These are phyloP conservation scores for Zosterops borbonicus DNA, from an alignment of 2,113 vertebrate genomes.

Conservation along the genomic window DNA sequence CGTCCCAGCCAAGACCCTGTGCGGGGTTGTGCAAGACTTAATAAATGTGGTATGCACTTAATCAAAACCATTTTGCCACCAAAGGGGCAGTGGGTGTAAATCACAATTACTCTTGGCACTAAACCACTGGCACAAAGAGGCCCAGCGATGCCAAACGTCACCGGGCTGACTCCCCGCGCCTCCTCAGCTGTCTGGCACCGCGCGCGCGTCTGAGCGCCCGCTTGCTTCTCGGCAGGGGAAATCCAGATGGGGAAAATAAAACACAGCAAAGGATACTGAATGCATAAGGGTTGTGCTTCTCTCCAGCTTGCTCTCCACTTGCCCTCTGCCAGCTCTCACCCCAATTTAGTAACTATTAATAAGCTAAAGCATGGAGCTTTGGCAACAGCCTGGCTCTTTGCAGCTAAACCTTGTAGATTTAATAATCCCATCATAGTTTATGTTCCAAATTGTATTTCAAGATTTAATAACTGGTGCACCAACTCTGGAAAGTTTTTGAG, in stretches of 20 bases:
- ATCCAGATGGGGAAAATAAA: slow-evolving; percentile 60
- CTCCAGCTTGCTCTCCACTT: not conserved
- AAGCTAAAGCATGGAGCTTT: slow-evolving; percentile 31
- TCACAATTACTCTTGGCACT: slow-evolving; percentile 80
- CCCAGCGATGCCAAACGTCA: slow-evolving; percentile 67
- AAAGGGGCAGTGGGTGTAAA: slow-evolving; percentile 75
- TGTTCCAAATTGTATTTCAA: slow-evolving; percentile 58
- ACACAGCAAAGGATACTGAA: not conserved
- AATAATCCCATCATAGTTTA: slow-evolving; percentile 66
- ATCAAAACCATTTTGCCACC: slow-evolving; percentile 85
- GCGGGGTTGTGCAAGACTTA: slow-evolving; percentile 73
- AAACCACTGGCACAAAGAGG: slow-evolving; percentile 73
- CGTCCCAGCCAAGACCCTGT: slow-evolving; percentile 54
- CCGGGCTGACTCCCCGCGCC: slow-evolving; percentile 42
- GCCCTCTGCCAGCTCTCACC: slow-evolving; percentile 56
- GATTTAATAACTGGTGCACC: slow-evolving; percentile 39
- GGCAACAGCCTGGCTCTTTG: slow-evolving; percentile 44
- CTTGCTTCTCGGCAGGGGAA: slow-evolving; percentile 58
- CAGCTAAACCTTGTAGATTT: slow-evolving; percentile 58
- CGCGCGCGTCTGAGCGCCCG: not conserved
- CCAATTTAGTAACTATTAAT: slow-evolving; percentile 67
- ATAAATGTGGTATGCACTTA: slow-evolving; percentile 81
- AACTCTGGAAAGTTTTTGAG: not conserved
- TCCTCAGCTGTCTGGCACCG: slow-evolving; percentile 60
- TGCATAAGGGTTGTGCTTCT: not conserved